Evolutionary conservation across 2,888 invertebrate species (phyloP).

Genomic region (Brenthis hecate): DNA sequence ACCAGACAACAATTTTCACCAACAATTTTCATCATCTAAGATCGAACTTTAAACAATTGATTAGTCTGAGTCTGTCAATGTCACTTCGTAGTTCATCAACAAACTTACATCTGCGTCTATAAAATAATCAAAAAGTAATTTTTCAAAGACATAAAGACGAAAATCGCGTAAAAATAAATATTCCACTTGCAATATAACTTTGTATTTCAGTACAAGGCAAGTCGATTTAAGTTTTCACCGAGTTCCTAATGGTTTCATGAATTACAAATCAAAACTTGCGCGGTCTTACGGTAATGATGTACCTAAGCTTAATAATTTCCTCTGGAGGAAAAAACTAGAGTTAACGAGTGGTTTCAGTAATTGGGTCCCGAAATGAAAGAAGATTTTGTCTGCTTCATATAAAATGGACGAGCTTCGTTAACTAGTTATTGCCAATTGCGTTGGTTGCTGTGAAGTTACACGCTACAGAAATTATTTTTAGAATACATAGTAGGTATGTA

Average conservation of each 20-base stretch:
- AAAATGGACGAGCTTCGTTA: not conserved
- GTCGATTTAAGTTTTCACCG: slow-evolving; percentile 61
- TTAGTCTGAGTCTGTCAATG: slow-evolving; percentile 48
- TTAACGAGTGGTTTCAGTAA: not conserved
- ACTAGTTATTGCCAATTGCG: not conserved
- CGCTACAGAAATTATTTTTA: too few species aligned
- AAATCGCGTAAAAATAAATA: not conserved
- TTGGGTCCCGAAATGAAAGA: not conserved
- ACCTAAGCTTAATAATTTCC: slow-evolving; percentile 33
- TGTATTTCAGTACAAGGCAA: slow-evolving; percentile 53
- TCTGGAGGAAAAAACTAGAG: slow-evolving; percentile 20
- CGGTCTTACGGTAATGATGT: slow-evolving; percentile 43
- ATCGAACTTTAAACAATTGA: slow-evolving; percentile 42
- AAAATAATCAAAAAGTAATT: slow-evolving; percentile 13
- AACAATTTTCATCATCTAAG: slow-evolving; percentile 25
- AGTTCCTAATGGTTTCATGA: slow-evolving; percentile 63
- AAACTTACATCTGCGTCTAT: slow-evolving; percentile 10
- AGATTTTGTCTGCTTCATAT: not conserved
- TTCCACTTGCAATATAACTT: slow-evolving; percentile 11
- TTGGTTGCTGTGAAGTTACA: not conserved
- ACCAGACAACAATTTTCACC: slow-evolving; percentile 4
- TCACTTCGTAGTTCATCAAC: slow-evolving; percentile 39
- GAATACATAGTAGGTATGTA: too few species aligned
- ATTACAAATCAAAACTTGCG: slow-evolving; percentile 54
- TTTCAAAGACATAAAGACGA: not conserved